Base-by-base conservation (phyloP, 2,888 invertebrate genomes). In the Neoitamus cyanurus region DNA sequence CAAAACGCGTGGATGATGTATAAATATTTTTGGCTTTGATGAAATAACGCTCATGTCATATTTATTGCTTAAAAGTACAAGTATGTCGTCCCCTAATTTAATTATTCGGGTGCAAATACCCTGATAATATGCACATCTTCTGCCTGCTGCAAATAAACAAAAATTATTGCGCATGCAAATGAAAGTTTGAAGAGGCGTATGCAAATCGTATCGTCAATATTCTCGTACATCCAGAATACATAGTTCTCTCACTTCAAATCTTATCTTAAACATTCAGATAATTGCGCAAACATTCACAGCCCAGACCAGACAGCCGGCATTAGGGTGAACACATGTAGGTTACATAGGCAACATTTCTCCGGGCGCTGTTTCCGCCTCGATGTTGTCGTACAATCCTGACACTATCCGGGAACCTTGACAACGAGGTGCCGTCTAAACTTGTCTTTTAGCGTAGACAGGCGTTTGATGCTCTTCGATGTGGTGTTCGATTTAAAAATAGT, bases 351-450 rank as follows among this genome's bases (percentile, higher is more conserved):
- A 25, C 25, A 58, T 58, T 58, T 68, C 58, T 36, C 69, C 37
- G 82, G 69, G 68, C 20, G 7, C 34, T 68, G 5, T 36, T 69
- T 37, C 82, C 82, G 37, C 42, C 58, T 25, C 58, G 20, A 25
- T 9, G 75, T 6, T 36, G 25, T 68, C 37, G 69, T 1, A 5
- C 58, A 15, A 34, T 7, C 69, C 34, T 69, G n/a, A 46, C 70
- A 83, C 28, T 68, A 83, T 36, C 42, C 42, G 72, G 58, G 36
- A 83, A 83, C 83, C 83, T 83, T 83, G 83, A 83, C 83, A 83
- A 13, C 83, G 46, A 83, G 73, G 30, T 34, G 72, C 46, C 46
- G 73, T 83, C 48, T 83, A 48, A 73, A 48, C 73, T 72, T 73
- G 83, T 83, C 48, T 37, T 42, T 28, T 15, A 6, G 69, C 42